Evolutionary conservation across 2,888 invertebrate species (phyloP).

Genomic region (Machimus atricapillus): DNA sequence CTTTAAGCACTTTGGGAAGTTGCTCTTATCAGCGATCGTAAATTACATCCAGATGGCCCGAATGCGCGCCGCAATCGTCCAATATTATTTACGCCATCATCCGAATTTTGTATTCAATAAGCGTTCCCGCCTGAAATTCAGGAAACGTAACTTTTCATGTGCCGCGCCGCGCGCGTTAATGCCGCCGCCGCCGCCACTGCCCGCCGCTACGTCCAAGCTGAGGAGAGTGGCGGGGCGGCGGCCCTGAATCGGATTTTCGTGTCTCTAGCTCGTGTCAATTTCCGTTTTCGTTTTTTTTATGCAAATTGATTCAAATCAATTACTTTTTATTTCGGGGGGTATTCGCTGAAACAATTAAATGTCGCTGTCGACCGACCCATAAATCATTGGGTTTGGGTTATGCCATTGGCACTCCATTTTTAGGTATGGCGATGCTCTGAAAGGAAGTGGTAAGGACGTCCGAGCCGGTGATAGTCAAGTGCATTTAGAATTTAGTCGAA

Average conservation of each 20-base stretch:
- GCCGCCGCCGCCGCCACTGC: neutral
- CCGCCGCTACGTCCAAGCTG: neutral
- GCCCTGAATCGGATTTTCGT: neutral
- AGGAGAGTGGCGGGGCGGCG: neutral
- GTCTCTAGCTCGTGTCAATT: slow-evolving; percentile 29
- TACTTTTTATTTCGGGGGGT: neutral
- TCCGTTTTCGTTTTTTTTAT: slow-evolving; percentile 4
- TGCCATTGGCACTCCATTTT: neutral
- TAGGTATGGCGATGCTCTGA: neutral
- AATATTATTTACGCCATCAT: slow-evolving; percentile 11
- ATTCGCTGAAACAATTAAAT: neutral
- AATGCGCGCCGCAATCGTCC: neutral
- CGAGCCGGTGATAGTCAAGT: neutral
- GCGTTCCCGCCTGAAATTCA: neutral
- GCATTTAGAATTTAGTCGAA: neutral
- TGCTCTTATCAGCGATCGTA: slow-evolving; percentile 11
- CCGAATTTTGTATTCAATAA: slow-evolving; percentile 14
- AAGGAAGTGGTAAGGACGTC: neutral
- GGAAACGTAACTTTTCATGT: slow-evolving; percentile 29
- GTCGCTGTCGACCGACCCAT: neutral
- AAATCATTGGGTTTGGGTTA: neutral
- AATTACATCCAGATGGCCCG: slow-evolving; percentile 10
- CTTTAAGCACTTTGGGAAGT: neutral
- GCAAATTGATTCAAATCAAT: neutral
- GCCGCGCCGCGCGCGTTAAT: neutral